These are phyloP conservation scores for Vesta saturnalis DNA, from an alignment of 2,888 invertebrate genomes.

Conservation along the genomic window DNA sequence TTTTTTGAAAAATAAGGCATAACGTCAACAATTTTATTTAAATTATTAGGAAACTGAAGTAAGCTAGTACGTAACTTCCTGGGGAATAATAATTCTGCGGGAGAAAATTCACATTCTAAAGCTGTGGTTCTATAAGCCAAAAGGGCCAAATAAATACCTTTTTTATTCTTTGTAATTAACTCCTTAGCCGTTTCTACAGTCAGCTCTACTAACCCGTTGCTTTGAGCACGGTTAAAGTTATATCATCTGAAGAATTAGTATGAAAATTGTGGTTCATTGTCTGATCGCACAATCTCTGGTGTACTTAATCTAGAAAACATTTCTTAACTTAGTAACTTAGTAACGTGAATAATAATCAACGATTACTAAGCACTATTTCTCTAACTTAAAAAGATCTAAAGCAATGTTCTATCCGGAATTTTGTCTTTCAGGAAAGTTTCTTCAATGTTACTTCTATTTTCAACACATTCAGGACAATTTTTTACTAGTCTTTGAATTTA, in stretches of 20 bases:
- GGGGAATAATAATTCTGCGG: conserved; percentile 16
- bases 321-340: neutral
- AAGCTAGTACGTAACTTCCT: neutral
- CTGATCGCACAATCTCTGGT: neutral
- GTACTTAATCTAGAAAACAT: neutral
- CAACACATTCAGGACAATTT: no score
- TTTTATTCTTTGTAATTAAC: conserved; percentile 25
- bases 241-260: no score
- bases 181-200: conserved; percentile 29
- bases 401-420: no score
- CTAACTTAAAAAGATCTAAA: no score
- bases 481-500: no score
- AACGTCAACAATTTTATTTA: no score
- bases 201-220: conserved; percentile 26
- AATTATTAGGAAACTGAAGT: no score
- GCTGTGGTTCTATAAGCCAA: conserved; percentile 27
- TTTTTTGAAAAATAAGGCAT: neutral
- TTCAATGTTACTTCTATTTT: no score
- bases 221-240: no score
- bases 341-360: neutral
- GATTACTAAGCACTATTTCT: neutral
- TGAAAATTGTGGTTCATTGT: neutral
- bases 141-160: conserved; percentile 23
- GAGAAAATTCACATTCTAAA: conserved; percentile 26
- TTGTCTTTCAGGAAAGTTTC: no score